These are phyloP conservation scores for Sminthopsis crassicaudata DNA, from an alignment of 2,113 vertebrate genomes.

Conservation along the genomic window DNA sequence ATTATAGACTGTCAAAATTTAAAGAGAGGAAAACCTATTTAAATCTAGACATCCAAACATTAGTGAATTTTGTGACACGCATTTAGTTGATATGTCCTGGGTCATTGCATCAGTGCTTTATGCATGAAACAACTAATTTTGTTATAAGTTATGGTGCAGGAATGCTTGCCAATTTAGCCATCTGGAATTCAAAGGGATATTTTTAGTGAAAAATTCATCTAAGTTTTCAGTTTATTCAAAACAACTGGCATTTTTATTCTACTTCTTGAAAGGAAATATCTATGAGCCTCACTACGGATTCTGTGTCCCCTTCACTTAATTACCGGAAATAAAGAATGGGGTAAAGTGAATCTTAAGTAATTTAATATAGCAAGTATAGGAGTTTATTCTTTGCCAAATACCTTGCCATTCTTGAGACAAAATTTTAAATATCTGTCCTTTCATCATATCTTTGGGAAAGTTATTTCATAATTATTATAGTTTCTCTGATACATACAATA, in stretches of 20 bases:
- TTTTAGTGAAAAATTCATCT: constrained; percentile 54
- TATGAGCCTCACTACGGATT: not conserved
- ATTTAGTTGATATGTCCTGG: not conserved
- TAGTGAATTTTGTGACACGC: not conserved
- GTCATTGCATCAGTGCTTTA: not conserved
- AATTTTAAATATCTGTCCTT: not conserved
- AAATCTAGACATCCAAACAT: not conserved
- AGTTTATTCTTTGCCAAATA: not conserved
- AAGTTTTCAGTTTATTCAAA: constrained; percentile 34
- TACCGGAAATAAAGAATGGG: constrained; percentile 4
- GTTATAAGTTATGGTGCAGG: constrained; percentile 12
- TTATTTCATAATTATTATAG: constrained; percentile 29
- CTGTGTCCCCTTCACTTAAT: not conserved
- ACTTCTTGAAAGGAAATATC: constrained; percentile 26
- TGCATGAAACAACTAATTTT: not conserved
- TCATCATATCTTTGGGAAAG: not conserved
- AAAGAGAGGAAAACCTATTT: not conserved
- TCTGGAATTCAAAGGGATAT: constrained; percentile 59
- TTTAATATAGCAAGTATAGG: not conserved
- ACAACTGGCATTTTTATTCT: not conserved
- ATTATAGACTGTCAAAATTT: not conserved
- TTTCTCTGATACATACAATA: not conserved
- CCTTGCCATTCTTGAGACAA: not conserved
- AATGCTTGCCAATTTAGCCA: constrained; percentile 56
- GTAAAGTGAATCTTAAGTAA: not conserved